phyloP scores from a whole-genome alignment of 2,113 vertebrate genomes.

The Corythoichthys haematopterus region DNA sequence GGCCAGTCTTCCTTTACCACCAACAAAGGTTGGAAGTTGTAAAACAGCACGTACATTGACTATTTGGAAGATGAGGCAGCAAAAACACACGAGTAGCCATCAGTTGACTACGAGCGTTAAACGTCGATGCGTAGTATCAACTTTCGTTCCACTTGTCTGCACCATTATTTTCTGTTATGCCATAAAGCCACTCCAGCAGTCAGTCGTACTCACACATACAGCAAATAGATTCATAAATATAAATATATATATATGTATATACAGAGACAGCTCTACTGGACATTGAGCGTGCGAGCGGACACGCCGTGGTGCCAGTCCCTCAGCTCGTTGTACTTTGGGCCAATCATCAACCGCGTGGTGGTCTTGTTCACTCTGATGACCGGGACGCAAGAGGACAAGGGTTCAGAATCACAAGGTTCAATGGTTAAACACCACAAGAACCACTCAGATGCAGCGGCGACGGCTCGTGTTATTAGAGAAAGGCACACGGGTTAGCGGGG shows the following conservation, averaged over 20 bases:
- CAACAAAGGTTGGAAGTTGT: no score
- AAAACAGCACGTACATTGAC: no score
- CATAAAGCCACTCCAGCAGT: constrained; percentile 10
- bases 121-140: not conserved
- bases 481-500: not conserved
- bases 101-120: not conserved
- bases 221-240: not conserved
- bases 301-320: constrained; percentile 98
- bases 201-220: constrained; percentile 15
- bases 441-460: not conserved
- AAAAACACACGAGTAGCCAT: not conserved
- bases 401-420: constrained; percentile 19
- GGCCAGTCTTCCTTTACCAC: no score
- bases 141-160: not conserved
- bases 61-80: not conserved
- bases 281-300: constrained; percentile 96
- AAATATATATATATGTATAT: not conserved
- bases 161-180: constrained; percentile 18
- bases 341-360: constrained; percentile 83
- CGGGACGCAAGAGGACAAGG: constrained; percentile 33
- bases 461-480: not conserved
- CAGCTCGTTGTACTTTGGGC: constrained; percentile 92
- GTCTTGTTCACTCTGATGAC: constrained; percentile 80
- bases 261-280: constrained; percentile 76
- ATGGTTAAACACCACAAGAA: constrained; percentile 4